Base-by-base conservation (phyloP, 2,797 vertebrate genomes). In the Manis crassicaudata region DNA sequence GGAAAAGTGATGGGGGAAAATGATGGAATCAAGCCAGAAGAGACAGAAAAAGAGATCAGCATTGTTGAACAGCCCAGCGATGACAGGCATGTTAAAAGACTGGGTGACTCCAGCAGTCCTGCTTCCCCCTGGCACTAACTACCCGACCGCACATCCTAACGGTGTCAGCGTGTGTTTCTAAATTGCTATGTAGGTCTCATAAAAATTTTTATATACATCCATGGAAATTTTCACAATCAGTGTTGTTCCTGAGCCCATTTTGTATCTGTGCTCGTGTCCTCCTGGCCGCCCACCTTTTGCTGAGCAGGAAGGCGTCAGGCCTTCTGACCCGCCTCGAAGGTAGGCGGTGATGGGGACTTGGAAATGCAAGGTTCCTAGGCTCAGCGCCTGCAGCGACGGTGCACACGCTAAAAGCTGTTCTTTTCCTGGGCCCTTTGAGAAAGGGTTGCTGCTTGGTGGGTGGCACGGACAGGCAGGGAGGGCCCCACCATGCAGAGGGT, bases 11-110 rank as follows among this genome's bases (percentile, higher is more conserved):
- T 96, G 97, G 97, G 91, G 97, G 37, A 95, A 91, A 97, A 96
- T 97, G 95, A 98, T 97, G 97, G 98, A 98, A 98, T 98, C 97
- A 98, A 95, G 89, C 90, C 93, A 94, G 97, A 97, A 97, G 93
- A 96, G 95, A 95, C 68, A 60, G 70, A 95, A 92, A 75, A 95
- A 96, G 96, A 97, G 96, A 96, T 97, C 97, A 97, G 87, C 94
- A 87, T 43, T 97, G 96, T 96, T 98, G 96, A 97, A 96, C 58
- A 89, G 95, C 85, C 90, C 70, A 1, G 68, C 97, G 94, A 76
- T 92, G 95, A 63, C 46, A 95, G 89, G 75, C 77, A n/a, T 81
- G 67, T 90, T 81, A 95, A 96, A 82, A 93, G 50, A 81, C 1
- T 3, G 4, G 35, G 46, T 54, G 40, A 21, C 25, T 40, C 17